A percentile compares a stretch with the other conserved stretches of the same genome.
Evolutionary conservation across 2,113 vertebrate genomes (phyloP).

Genomic region (Xiphorhynchus elegans): DNA sequence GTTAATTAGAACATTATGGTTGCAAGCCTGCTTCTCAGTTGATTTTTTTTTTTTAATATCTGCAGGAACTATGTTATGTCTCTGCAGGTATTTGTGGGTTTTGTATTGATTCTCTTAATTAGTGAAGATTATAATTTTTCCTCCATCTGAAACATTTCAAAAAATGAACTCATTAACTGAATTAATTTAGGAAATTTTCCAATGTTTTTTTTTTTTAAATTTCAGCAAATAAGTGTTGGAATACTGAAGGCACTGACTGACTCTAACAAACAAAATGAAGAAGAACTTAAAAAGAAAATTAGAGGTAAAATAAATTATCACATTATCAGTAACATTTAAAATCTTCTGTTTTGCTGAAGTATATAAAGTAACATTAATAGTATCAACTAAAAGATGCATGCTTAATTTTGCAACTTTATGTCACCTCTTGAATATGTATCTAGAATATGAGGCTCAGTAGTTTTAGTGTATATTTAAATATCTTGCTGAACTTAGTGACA

Average conservation of each 20-base stretch:
- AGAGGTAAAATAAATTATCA: constrained; percentile 81
- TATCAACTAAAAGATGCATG: neutral
- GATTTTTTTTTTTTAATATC: neutral
- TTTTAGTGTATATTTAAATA: neutral
- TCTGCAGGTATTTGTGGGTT: neutral
- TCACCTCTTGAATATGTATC: neutral
- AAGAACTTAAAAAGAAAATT: constrained; percentile 84
- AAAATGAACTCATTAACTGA: neutral
- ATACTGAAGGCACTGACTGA: constrained; percentile 84
- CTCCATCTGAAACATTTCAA: neutral
- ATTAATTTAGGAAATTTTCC: constrained; percentile 23
- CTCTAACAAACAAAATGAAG: constrained; percentile 79
- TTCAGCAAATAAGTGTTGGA: constrained; percentile 85
- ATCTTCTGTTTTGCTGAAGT: neutral
- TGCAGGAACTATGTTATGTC: neutral
- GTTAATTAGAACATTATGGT: neutral
- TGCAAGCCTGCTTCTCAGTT: neutral
- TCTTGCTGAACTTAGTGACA: neutral
- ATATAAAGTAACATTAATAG: neutral
- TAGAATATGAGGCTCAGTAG: neutral
- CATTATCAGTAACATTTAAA: neutral
- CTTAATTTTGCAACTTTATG: neutral
- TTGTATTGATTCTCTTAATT: constrained; percentile 11
- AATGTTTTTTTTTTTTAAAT: constrained; percentile 50
- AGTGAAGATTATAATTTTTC: neutral